Evolutionary conservation across 2,113 vertebrate genomes (phyloP).

Genomic region (Sturnira hondurensis): DNA sequence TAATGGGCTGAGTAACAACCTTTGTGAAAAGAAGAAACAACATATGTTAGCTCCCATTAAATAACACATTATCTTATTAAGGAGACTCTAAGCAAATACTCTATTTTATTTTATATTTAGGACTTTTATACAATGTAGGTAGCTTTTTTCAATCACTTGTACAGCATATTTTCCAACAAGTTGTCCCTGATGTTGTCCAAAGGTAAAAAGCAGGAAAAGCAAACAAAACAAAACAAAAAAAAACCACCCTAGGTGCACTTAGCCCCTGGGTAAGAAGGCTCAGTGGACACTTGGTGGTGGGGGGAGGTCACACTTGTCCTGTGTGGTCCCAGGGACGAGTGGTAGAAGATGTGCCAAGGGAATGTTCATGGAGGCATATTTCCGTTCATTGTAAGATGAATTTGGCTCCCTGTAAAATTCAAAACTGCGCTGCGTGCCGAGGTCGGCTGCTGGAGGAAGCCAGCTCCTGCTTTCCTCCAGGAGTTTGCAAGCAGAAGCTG

Average conservation of each 20-base stretch:
- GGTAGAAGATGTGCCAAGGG: background rate
- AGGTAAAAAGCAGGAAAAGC: background rate
- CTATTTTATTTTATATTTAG: slow-evolving; percentile 32
- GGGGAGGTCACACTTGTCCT: background rate
- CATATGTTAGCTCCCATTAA: background rate
- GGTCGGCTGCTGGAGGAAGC: background rate
- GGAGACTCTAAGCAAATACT: background rate
- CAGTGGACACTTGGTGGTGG: rapidly evolving
- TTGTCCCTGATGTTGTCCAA: background rate
- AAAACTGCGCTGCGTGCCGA: background rate
- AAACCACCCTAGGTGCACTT: background rate
- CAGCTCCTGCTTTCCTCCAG: background rate
- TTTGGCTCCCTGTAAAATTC: background rate
- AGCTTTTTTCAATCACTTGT: slow-evolving; percentile 12
- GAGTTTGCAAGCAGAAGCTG: background rate
- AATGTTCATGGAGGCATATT: background rate
- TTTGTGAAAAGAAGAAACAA: background rate
- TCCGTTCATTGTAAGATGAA: background rate
- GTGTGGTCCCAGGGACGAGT: background rate
- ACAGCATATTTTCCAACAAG: background rate
- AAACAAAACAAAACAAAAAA: background rate
- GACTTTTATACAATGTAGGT: background rate
- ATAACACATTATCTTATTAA: background rate
- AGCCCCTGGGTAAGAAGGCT: background rate
- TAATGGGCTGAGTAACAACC: background rate